Evolutionary conservation across 2,113 vertebrate genomes (phyloP), one percentile per base, ranked within the genome.

Genomic region (Arvicanthis niloticus): DNA sequence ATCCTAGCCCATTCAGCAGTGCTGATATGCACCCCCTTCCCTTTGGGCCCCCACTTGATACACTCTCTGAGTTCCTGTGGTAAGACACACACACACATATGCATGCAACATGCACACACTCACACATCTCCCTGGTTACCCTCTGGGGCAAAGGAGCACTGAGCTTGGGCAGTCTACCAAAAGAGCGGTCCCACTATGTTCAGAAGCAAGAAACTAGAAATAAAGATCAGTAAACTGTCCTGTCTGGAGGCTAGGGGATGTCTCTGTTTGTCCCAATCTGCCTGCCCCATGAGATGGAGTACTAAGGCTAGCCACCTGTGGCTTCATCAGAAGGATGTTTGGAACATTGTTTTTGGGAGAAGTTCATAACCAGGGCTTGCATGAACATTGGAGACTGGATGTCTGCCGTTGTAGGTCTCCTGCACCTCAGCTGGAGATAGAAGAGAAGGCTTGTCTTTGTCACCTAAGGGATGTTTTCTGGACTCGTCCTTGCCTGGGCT

Each of bases 261-360:
- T 88, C 17, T 13, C 53, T 19, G 0, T 13, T 0, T 0, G 2
- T 21, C 7, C 45, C 0, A 0, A 15, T 48, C 73, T 90, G 90
- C 37, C 45, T n/a, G 37, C 21, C 60, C 17, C 2, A 15, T 26
- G 53, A 86, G 58, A 31, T 48, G 42, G 65, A 4, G 31, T 1
- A 1, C 40, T 0, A 1, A 13, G 24, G 78, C 16, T 29, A 3
- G 3, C 48, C 0, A 0, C 26, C 37, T 72, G 80, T 68, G 70
- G 7, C 76, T 88, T 75, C 34, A 0, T 67, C 12, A 4, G 56
- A 88, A 93, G 48, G 68, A 1, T 40, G 80, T 58, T 19, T 82
- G 37, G 19, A 53, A 24, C 26, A 6, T 34, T 82, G 0, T 87
- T n/a, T 26, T 2, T 2, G 19, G 42, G 58, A 72, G 65, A 77